phyloP scores from a whole-genome alignment of 1,140 invertebrate genomes.

The Littorina saxatilis region DNA sequence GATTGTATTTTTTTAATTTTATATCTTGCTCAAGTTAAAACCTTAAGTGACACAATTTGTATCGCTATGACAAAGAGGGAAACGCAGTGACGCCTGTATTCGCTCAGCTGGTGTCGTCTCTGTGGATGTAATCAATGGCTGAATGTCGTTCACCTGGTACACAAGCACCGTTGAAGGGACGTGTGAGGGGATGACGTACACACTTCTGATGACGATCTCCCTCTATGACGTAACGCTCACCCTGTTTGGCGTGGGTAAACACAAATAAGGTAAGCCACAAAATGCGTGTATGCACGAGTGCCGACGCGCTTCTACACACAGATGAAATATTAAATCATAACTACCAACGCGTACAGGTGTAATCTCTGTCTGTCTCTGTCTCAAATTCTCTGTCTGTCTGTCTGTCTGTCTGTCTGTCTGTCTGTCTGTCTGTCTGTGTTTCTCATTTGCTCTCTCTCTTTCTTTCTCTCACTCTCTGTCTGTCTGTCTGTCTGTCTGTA shows the following conservation, averaged over 20 bases:
- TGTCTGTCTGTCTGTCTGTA: neutral
- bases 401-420: neutral
- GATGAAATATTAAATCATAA: too few relatives aligned
- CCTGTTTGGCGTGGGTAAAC: too few relatives aligned
- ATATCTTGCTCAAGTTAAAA: neutral
- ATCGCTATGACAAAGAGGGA: neutral
- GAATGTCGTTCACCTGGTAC: neutral
- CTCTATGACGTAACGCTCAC: neutral
- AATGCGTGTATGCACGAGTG: neutral
- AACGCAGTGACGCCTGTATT: too few relatives aligned
- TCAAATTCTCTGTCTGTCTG: neutral
- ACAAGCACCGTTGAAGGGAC: neutral
- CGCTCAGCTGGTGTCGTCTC: neutral
- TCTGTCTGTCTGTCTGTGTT: neutral
- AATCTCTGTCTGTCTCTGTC: neutral
- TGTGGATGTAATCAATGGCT: neutral
- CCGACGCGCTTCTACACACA: neutral
- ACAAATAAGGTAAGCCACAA: neutral
- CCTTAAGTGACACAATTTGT: neutral
- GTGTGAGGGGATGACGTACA: neutral
- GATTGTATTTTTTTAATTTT: neutral
- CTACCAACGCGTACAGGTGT: too few relatives aligned
- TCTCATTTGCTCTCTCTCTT: neutral
- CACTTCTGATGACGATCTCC: neutral
- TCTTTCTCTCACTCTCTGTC: neutral